These are phyloP conservation scores for Smutsia gigantea DNA, from an alignment of 2,797 vertebrate species.

Conservation along the genomic window DNA sequence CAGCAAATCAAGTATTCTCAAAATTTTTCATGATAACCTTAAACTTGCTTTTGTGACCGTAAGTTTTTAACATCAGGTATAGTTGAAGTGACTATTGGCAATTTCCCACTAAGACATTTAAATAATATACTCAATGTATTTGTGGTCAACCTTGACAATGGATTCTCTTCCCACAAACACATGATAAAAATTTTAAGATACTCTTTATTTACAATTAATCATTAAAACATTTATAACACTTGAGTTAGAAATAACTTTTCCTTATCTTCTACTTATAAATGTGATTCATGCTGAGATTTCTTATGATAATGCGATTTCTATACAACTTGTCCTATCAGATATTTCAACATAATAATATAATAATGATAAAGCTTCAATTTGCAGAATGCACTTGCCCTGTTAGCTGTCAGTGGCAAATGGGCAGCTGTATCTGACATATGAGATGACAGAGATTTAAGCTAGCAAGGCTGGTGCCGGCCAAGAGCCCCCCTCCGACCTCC, in stretches of 20 bases:
- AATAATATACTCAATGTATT: neutral
- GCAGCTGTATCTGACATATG: neutral
- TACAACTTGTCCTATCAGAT: neutral
- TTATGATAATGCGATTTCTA: neutral
- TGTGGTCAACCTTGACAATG: neutral
- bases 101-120: conserved; percentile 22
- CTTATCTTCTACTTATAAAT: neutral
- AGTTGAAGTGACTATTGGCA: neutral
- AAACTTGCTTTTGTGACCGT: neutral
- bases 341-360: neutral
- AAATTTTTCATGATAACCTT: neutral
- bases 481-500: neutral
- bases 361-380: neutral
- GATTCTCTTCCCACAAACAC: neutral
- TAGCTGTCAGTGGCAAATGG: neutral
- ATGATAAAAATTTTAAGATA: neutral
- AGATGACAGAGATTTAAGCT: neutral
- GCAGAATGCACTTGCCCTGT: neutral
- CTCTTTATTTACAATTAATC: neutral
- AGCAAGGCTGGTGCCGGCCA: neutral
- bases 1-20: neutral
- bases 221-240: neutral
- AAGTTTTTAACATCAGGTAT: neutral
- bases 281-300: neutral
- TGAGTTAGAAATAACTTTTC: neutral